Evolutionary conservation across 2,797 vertebrate genomes (phyloP).

Genomic region (Trematomus bernacchii): DNA sequence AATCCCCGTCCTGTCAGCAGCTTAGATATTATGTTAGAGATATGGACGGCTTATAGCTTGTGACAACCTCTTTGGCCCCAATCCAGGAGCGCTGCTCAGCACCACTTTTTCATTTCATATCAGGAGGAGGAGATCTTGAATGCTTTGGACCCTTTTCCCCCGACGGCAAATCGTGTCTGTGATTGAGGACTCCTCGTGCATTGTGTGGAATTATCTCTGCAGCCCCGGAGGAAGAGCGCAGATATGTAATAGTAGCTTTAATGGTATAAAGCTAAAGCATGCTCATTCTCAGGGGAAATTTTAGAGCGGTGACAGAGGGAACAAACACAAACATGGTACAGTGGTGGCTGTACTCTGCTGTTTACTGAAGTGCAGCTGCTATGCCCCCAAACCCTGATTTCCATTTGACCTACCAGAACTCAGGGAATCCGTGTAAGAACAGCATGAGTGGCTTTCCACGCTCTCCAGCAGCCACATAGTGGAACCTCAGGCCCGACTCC

Average conservation of each 20-base stretch:
- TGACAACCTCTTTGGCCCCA: constrained; percentile 71
- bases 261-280: background rate
- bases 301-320: constrained; percentile 2
- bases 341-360: background rate
- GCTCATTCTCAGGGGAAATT: constrained; percentile 4
- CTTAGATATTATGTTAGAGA: constrained; percentile 55
- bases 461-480: constrained; percentile 98
- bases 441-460: constrained; percentile 98
- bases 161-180: constrained; percentile 24
- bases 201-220: constrained; percentile 25
- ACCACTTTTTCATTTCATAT: constrained; percentile 57
- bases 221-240: constrained; percentile 13
- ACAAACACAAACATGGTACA: constrained; percentile 14
- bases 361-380: background rate
- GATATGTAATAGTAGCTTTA: constrained; percentile 25
- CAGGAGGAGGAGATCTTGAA: constrained; percentile 46
- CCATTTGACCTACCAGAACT: constrained; percentile 95
- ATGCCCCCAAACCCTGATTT: background rate
- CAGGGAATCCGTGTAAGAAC: constrained; percentile 97
- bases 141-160: constrained; percentile 29
- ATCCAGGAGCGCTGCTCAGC: constrained; percentile 54
- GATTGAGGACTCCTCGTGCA: constrained; percentile 28
- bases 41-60: constrained; percentile 68
- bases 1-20: constrained; percentile 67
- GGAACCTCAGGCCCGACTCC: constrained; percentile 98